phyloP scores from a whole-genome alignment of 2,888 invertebrate species.

The Limnephilus rhombicus region DNA sequence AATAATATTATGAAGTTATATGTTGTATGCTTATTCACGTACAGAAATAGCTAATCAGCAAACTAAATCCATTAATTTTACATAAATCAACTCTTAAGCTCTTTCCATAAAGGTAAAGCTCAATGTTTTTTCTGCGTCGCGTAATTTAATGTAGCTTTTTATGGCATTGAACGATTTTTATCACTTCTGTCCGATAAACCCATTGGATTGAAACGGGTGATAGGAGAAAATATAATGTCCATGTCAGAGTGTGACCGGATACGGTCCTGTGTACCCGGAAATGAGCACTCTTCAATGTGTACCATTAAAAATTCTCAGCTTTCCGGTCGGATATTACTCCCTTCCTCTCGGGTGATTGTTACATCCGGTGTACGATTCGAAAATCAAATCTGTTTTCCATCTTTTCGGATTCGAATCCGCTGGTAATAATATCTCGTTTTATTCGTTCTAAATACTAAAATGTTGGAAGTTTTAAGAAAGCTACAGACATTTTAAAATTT shows the following conservation, averaged over 20 bases:
- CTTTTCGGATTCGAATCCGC: not conserved
- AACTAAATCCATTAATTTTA: not conserved
- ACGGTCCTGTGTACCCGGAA: slow-evolving; percentile 30
- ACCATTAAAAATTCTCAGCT: slow-evolving; percentile 45
- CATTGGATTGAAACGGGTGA: slow-evolving; percentile 4
- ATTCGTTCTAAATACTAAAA: too few species aligned
- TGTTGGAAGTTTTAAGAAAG: not conserved
- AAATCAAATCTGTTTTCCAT: slow-evolving; percentile 28
- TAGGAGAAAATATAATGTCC: slow-evolving; percentile 24
- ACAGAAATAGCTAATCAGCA: not conserved
- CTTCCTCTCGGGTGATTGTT: slow-evolving; percentile 36
- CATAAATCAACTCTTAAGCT: not conserved
- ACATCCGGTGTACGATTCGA: slow-evolving; percentile 36
- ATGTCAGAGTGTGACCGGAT: slow-evolving; percentile 33
- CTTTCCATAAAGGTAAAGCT: not conserved
- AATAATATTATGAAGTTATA: too few species aligned
- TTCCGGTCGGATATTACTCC: slow-evolving; percentile 45
- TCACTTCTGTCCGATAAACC: not conserved
- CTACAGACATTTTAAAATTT: not conserved
- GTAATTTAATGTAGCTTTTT: not conserved
- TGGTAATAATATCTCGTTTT: not conserved
- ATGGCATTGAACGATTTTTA: not conserved
- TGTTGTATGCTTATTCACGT: not conserved
- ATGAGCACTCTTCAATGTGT: slow-evolving; percentile 43
- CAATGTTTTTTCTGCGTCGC: not conserved